Evolutionary conservation across 2,113 vertebrate genomes (phyloP).

Genomic region (Aspiorhynchus laticeps): DNA sequence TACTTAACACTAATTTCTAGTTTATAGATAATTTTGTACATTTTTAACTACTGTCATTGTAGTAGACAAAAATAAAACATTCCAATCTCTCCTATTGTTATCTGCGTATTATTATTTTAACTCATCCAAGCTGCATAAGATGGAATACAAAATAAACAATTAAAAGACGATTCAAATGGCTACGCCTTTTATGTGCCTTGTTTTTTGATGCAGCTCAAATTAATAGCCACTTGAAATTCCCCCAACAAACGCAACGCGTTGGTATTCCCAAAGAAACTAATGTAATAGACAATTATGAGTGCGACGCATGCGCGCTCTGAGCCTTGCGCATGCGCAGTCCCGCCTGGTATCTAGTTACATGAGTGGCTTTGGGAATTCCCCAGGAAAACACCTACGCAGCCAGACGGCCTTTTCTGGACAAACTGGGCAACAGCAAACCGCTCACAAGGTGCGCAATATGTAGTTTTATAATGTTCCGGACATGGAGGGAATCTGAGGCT

Average conservation of each 20-base stretch:
- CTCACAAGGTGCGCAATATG: not conserved
- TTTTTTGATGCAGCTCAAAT: not conserved
- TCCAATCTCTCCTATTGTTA: too few relatives aligned
- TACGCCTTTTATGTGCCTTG: not conserved
- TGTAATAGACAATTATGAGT: not conserved
- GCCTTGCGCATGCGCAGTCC: slow-evolving; percentile 48
- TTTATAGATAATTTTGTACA: not conserved
- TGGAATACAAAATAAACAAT: not conserved
- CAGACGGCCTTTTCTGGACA: slow-evolving; percentile 54
- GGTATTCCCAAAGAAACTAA: not conserved
- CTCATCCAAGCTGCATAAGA: not conserved
- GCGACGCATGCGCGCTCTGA: not conserved
- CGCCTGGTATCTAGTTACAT: slow-evolving; percentile 40
- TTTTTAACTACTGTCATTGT: not conserved
- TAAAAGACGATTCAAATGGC: not conserved
- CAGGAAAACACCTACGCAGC: slow-evolving; percentile 58
- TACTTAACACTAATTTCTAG: not conserved
- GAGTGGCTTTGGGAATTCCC: slow-evolving; percentile 66
- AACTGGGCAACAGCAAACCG: not conserved
- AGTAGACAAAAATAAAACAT: not conserved
- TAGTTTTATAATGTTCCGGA: slow-evolving; percentile 40
- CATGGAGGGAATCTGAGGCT: slow-evolving; percentile 35
- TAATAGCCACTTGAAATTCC: slow-evolving; percentile 21
- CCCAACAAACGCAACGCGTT: slow-evolving; percentile 5
- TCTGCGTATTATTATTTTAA: not conserved